phyloP scores from a whole-genome alignment of 37 sponge, comb jelly and placozoan species.

The Halichondria panicea region DNA sequence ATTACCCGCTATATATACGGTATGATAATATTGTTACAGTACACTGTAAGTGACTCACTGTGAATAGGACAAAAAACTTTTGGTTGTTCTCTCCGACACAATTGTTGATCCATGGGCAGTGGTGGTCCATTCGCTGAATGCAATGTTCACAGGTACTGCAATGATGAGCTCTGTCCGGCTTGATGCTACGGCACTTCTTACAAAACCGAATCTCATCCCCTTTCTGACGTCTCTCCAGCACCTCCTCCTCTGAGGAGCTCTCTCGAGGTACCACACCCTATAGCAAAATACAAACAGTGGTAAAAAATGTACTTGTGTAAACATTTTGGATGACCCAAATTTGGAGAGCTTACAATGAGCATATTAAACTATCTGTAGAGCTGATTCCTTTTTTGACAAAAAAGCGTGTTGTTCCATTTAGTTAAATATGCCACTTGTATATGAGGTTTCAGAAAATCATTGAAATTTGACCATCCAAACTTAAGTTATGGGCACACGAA shows the following conservation, averaged over 20 bases:
- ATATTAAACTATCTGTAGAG: no score
- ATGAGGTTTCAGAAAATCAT: no score
- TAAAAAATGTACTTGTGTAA: no score
- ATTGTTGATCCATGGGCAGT: slow-evolving; percentile 99
- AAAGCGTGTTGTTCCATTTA: not conserved
- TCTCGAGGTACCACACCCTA: slow-evolving; percentile 84
- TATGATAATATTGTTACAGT: no score
- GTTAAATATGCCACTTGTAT: no score
- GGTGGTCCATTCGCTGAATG: slow-evolving; percentile 96
- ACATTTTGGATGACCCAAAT: not conserved
- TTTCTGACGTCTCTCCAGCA: slow-evolving; percentile 69
- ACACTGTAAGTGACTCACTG: slow-evolving; percentile 43
- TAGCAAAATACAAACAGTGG: not conserved
- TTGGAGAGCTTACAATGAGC: not conserved
- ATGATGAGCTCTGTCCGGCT: slow-evolving; percentile 97
- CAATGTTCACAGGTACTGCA: slow-evolving; percentile 94
- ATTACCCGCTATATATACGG: no score
- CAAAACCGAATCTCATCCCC: slow-evolving; percentile 90
- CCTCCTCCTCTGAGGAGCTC: slow-evolving; percentile 81
- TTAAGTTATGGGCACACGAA: no score
- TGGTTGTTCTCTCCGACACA: slow-evolving; percentile 99
- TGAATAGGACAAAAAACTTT: slow-evolving; percentile 97
- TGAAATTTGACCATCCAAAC: no score
- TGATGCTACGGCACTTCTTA: slow-evolving; percentile 94
- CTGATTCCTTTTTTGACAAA: no score